Base-by-base conservation (phyloP, 2,113 vertebrate genomes). In the Beaufortia kweichowensis region DNA sequence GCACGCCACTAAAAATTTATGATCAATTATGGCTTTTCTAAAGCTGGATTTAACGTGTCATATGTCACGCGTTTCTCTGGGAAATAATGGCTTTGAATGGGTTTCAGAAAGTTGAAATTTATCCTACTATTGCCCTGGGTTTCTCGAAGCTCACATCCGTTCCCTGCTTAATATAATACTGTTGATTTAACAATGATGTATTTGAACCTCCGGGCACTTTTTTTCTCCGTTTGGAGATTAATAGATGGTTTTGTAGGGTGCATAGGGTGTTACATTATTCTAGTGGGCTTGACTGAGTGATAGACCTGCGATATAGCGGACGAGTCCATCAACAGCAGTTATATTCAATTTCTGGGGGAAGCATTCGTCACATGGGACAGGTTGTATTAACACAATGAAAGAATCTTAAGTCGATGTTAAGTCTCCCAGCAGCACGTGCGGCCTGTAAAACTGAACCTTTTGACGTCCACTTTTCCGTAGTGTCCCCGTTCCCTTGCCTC, bases 181-280 rank as follows among this genome's bases (percentile, higher is more conserved):
- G 94, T 96, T 97, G 95, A 96, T 94, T 95, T 96, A 96, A 95
- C 93, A 90, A 92, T 97, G 96, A 98, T 97, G 76, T 93, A 97
- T 98, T 92, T 91, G 86, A 87, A 89, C 94, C 95, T 94, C 83
- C 92, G 85, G 96, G 95, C 93, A 83, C 91, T 90, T 90, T 91
- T n/a, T 56, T 35, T 91, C 85, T 89, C 89, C 88, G 85, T 93
- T 94, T 92, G 88, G 85, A 92, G 95, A 88, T 94, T 92, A 96
- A 96, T 96, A 95, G 95, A 94, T 91, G 94, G 92, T 94, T 94
- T 93, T 92, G 88, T 87, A 87, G 91, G 89, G 90, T 87, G 91
- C 94, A 87, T 87, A 87, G 91, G 89, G 90, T 87, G 91, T 94
- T 95, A 93, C 92, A 95, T 96, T 96, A 96, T 92, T 90, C 87